Conservation (phyloP, 2,113 vertebrate genomes). For the Marmota flaviventris region DNA sequence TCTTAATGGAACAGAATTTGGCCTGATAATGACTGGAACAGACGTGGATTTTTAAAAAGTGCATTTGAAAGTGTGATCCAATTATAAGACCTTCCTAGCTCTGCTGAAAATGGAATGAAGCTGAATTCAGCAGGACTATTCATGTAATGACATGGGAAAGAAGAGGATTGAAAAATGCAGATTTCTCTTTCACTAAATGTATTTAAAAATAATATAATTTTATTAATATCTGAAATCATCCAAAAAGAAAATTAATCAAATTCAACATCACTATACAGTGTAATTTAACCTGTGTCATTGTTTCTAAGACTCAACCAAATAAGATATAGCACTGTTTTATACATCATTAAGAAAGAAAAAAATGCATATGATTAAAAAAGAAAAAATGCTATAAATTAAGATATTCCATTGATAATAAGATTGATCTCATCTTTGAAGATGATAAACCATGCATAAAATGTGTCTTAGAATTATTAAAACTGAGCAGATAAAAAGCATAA, state of each 20-base stretch:
- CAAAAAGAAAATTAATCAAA: constrained; percentile 29
- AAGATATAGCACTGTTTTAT: neutral
- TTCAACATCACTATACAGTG: neutral
- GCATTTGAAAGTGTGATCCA: constrained; percentile 23
- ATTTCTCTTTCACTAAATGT: constrained; percentile 17
- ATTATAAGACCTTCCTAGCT: constrained; percentile 31
- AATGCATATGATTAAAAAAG: neutral
- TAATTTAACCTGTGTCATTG: neutral
- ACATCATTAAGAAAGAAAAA: neutral
- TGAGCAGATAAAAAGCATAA: neutral
- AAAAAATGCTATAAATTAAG: neutral
- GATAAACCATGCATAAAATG: neutral
- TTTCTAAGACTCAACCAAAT: neutral
- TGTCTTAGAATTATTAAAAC: constrained; percentile 20
- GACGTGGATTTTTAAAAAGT: constrained; percentile 21
- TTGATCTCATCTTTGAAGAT: neutral
- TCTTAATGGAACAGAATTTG: constrained; percentile 31
- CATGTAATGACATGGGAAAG: neutral
- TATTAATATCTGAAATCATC: constrained; percentile 6
- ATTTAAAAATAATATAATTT: neutral
- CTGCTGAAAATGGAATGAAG: neutral
- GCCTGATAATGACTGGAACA: neutral
- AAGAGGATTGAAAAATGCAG: neutral
- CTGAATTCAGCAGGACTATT: neutral
- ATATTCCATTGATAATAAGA: neutral